Conservation (phyloP, 2,888 invertebrate genomes). For the Calliphora vomitoria region DNA sequence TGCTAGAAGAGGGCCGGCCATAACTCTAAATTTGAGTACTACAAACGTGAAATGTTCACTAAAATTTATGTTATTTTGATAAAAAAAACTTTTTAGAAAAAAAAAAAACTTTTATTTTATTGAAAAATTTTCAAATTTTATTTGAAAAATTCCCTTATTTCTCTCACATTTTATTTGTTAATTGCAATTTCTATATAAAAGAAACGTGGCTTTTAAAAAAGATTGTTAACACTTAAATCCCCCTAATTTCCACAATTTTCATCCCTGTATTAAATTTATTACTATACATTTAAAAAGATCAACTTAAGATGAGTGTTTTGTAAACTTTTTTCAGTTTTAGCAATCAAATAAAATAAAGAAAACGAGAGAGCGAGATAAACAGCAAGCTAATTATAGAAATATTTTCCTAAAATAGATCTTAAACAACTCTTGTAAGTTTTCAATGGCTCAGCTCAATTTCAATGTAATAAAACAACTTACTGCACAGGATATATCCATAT, state of each 20-base stretch:
- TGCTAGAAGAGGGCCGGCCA: too few species aligned
- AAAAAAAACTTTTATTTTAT: too few species aligned
- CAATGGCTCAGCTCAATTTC: constrained; percentile 45
- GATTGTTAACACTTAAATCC: not conserved
- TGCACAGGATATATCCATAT: constrained; percentile 58
- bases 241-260: not conserved
- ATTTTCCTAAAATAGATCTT: constrained; percentile 63
- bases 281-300: constrained; percentile 15
- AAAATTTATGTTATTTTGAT: too few species aligned
- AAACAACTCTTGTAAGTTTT: constrained; percentile 59
- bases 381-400: constrained; percentile 51
- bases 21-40: too few species aligned
- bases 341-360: constrained; percentile 56
- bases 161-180: too few species aligned
- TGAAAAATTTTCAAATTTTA: too few species aligned
- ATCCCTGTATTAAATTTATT: not conserved
- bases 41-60: too few species aligned
- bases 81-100: too few species aligned
- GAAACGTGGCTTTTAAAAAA: too few species aligned
- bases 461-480: constrained; percentile 52
- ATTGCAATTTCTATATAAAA: too few species aligned
- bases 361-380: constrained; percentile 7
- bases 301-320: constrained; percentile 20
- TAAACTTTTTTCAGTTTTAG: constrained; percentile 5
- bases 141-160: too few species aligned